Evolutionary conservation across 2,888 invertebrate genomes (phyloP).

Genomic region (Netelia fuscicornis): DNA sequence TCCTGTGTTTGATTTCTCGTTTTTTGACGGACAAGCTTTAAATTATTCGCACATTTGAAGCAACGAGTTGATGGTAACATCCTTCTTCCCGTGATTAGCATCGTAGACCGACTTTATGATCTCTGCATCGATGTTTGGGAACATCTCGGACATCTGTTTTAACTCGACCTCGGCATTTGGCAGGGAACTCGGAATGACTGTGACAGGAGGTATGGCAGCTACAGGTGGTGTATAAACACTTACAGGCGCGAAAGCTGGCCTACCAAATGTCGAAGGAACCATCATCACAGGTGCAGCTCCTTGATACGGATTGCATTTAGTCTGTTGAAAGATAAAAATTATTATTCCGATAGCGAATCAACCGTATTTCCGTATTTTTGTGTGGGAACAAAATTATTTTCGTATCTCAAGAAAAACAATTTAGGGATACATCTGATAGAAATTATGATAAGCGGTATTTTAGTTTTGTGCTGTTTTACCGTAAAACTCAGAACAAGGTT

Average conservation of each 20-base stretch:
- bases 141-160: conserved; percentile 97
- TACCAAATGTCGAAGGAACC: conserved; percentile 87
- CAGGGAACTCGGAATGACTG: conserved; percentile 83
- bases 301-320: conserved; percentile 84
- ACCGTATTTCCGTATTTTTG: neutral
- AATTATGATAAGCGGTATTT: neutral
- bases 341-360: neutral
- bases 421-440: neutral
- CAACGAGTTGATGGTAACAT: conserved; percentile 95
- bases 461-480: conserved; percentile 84
- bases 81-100: conserved; percentile 95
- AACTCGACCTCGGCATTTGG: conserved; percentile 87
- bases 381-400: too few relatives aligned
- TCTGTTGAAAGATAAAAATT: conserved; percentile 66
- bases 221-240: conserved; percentile 85
- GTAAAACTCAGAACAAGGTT: conserved; percentile 94
- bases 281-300: conserved; percentile 88
- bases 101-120: conserved; percentile 96
- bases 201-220: conserved; percentile 76
- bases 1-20: conserved; percentile 35
- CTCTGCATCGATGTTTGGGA: conserved; percentile 97
- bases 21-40: conserved; percentile 29
- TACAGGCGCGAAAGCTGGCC: conserved; percentile 83
- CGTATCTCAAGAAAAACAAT: too few relatives aligned
- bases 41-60: conserved; percentile 93